A percentile compares a stretch with the other conserved stretches of the same genome.
Conservation (phyloP, 2,113 vertebrate species). For the Aegithalos caudatus region DNA sequence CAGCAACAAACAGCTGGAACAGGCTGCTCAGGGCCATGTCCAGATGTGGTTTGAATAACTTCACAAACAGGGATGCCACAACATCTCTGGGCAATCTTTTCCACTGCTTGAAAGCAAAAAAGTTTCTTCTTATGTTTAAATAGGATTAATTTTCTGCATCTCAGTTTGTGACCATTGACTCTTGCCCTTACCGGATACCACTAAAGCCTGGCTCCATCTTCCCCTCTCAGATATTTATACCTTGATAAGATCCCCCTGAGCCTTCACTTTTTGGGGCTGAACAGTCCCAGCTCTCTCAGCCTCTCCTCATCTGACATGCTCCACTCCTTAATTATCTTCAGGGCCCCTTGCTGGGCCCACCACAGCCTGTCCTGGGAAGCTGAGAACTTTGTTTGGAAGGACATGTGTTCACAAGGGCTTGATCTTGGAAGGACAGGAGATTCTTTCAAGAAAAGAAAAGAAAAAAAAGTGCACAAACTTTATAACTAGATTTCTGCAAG, state of each 20-base stretch:
- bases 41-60: neutral
- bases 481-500: neutral
- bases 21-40: neutral
- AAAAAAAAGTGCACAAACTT: neutral
- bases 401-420: neutral
- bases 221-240: neutral
- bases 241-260: neutral
- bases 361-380: neutral
- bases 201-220: neutral
- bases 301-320: neutral
- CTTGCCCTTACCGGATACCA: neutral
- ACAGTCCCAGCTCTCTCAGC: neutral
- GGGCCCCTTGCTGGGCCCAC: neutral
- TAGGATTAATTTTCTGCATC: neutral
- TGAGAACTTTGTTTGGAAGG: neutral
- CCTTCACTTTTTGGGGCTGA: neutral
- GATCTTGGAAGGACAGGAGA: neutral
- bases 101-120: neutral
- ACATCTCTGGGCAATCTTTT: neutral
- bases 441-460: neutral
- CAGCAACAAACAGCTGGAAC: accelerated
- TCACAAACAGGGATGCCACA: accelerated
- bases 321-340: neutral
- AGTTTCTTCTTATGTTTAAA: neutral
- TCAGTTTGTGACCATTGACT: neutral